Evolutionary conservation across 2,888 invertebrate genomes (phyloP), one percentile per base, ranked within the genome.

Genomic region (Elysia crispata): DNA sequence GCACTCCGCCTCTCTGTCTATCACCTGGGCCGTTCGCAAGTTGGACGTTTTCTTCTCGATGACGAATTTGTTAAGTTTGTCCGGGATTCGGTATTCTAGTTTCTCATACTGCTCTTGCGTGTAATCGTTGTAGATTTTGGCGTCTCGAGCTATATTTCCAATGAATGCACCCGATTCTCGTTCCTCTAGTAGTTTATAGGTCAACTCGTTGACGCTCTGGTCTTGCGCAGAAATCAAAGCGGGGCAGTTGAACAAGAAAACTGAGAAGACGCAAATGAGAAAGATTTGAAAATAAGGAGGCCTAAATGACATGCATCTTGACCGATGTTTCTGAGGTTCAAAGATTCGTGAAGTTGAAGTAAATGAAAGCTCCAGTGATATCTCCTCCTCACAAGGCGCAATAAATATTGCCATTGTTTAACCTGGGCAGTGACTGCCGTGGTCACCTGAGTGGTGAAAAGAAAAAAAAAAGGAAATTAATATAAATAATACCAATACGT

Each of bases 1-100:
- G 77, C 89, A 89, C 23, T 86, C 84, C 30, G 77, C 75, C 74
- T 90, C 90, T 6, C 90, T 79, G 79, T 90, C 88, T 20, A 90
- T 83, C 8, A 79, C 76, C 30, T 82, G 82, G 0, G 81, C 84
- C 1, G 87, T 87, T 25, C 83, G 83, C 25, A 89, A 83, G 20
- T 85, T 79, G 57, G 89, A 86, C 15, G 85, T 86, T 66, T 83
- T 84, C 50, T 84, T 81, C 70, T 87, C 86, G 33, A 90, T 86
- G 11, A 70, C 78, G 77, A 90, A 87, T 80, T 86, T 84, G n/a
- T 86, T 79, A 30, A 83, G 85, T 72, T 86, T 86, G 1, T 85
- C 83, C 3, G 88, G 83, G 81, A 88, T 86, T 67, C 86, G 86
- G 82, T 88, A 89, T 79, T 87, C 85, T 84, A 89, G 85, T 28